Percentiles rank a stretch among this genome's conserved stretches.
phyloP scores from a whole-genome alignment of 2,888 invertebrate genomes.

The Unio pictorum region DNA sequence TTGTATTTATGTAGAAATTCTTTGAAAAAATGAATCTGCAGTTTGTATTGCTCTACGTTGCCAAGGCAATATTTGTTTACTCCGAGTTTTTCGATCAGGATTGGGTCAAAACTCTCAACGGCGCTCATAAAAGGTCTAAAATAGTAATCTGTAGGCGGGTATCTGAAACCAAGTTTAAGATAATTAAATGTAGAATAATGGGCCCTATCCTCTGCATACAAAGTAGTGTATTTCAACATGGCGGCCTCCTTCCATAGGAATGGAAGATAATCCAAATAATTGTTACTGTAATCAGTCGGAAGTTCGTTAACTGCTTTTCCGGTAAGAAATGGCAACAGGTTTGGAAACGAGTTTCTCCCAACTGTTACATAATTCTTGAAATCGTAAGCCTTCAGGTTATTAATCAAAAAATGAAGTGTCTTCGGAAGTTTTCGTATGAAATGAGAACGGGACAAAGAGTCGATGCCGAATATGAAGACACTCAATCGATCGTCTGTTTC shows the following conservation, averaged over 20 bases:
- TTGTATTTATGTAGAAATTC: constrained; percentile 77
- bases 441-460: constrained; percentile 23
- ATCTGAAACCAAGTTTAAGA: constrained; percentile 80
- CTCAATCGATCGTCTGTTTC: constrained; percentile 23
- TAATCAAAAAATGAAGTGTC: constrained; percentile 28
- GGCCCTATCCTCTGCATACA: constrained; percentile 86
- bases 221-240: constrained; percentile 81
- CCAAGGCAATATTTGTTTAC: constrained; percentile 77
- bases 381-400: constrained; percentile 23
- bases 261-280: constrained; percentile 73
- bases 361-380: constrained; percentile 38
- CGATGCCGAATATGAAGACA: constrained; percentile 22
- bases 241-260: constrained; percentile 88
- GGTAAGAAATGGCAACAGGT: constrained; percentile 30
- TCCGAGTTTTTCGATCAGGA: too few relatives aligned
- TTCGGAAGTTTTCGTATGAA: constrained; percentile 32
- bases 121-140: constrained; percentile 82
- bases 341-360: constrained; percentile 38
- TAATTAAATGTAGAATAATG: constrained; percentile 86
- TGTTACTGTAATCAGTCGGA: constrained; percentile 2
- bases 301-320: constrained; percentile 16
- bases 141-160: constrained; percentile 88
- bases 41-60: constrained; percentile 80
- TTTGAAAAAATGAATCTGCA: constrained; percentile 74
- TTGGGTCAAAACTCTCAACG: constrained; percentile 52